Evolutionary conservation across 1,140 invertebrate genomes (phyloP).

Genomic region (Drosophila tristis): DNA sequence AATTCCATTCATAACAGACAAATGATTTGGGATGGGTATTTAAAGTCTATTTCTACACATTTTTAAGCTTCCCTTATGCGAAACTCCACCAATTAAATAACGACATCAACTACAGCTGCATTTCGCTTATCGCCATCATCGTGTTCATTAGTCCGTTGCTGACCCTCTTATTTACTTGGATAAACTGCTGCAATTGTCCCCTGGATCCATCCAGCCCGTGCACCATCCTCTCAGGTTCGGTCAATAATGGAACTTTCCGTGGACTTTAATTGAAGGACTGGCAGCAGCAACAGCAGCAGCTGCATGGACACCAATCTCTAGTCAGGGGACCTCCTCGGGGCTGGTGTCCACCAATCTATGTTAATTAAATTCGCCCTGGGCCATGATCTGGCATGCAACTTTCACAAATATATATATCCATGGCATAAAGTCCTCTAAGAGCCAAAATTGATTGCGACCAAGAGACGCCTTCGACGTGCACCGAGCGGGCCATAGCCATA

Average conservation of each 20-base stretch:
- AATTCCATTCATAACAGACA: too few relatives aligned
- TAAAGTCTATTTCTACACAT: too few relatives aligned
- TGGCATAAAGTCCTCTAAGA: background rate
- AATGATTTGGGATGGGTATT: too few relatives aligned
- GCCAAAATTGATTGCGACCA: constrained; percentile 51
- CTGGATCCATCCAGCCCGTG: background rate
- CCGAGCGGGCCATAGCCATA: constrained; percentile 33
- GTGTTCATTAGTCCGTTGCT: constrained; percentile 37
- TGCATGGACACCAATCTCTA: constrained; percentile 31
- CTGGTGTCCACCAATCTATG: constrained; percentile 15
- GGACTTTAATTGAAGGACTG: constrained; percentile 57
- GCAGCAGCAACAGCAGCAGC: constrained; percentile 13
- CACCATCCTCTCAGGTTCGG: constrained; percentile 26
- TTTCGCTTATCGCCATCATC: background rate
- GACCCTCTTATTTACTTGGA: constrained; percentile 40
- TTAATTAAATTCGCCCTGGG: constrained; percentile 44
- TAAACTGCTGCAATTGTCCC: constrained; percentile 55
- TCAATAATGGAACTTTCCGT: constrained; percentile 51
- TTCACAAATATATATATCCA: background rate
- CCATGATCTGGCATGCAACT: constrained; percentile 29
- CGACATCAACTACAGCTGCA: constrained; percentile 12
- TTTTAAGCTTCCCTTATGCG: too few relatives aligned
- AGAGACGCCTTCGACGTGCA: constrained; percentile 29
- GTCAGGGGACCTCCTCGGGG: constrained; percentile 1
- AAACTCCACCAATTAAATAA: constrained; percentile 30